Evolutionary conservation across 2,797 vertebrate species (phyloP).

Genomic region (Varecia variegata): DNA sequence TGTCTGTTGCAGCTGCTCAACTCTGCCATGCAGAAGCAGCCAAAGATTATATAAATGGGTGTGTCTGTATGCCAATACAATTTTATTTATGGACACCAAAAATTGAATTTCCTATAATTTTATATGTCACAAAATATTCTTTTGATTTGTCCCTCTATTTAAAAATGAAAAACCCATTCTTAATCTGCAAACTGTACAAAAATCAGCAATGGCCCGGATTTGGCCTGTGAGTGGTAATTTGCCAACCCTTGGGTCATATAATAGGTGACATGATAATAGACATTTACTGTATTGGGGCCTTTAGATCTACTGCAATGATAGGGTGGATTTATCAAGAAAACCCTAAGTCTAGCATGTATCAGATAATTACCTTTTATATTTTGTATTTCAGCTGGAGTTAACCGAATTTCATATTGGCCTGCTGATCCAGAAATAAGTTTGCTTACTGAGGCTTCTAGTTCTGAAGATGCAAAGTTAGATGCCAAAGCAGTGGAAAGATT

Average conservation of each 20-base stretch:
- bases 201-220: not conserved
- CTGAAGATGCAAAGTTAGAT: conserved; percentile 91
- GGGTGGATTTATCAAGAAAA: conserved; percentile 32
- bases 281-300: not conserved
- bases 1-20: not conserved
- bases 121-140: not conserved
- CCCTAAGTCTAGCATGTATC: not conserved
- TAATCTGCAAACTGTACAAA: not conserved
- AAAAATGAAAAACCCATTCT: conserved; percentile 21
- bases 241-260: not conserved
- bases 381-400: conserved; percentile 91
- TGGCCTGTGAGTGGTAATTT: not conserved
- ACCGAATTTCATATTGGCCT: conserved; percentile 96
- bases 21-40: not conserved
- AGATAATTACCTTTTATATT: conserved; percentile 57
- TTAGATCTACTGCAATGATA: not conserved
- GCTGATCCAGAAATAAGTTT: conserved; percentile 95
- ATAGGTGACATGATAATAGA: not conserved
- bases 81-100: not conserved
- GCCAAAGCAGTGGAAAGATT: conserved; percentile 91
- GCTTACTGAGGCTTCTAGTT: conserved; percentile 78
- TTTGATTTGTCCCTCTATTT: not conserved
- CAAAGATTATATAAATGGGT: not conserved
- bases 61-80: not conserved
- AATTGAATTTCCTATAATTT: conserved; percentile 11